These are phyloP conservation scores for Ormia ochracea DNA, from an alignment of 2,888 invertebrate genomes.

Conservation along the genomic window DNA sequence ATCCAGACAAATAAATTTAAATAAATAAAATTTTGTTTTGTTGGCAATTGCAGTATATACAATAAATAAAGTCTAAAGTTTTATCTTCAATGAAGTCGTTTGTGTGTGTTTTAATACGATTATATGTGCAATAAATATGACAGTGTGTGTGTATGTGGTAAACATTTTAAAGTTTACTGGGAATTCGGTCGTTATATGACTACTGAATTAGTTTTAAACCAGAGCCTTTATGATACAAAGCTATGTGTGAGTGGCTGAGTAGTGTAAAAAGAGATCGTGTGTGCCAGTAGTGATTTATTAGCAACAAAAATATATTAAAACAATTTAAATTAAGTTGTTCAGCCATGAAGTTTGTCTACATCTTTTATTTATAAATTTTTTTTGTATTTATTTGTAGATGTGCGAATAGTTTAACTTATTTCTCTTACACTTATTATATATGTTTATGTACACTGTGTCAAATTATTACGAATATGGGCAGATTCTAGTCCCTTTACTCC, in stretches of 20 bases:
- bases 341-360: constrained; percentile 64
- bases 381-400: too few relatives aligned
- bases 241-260: background rate
- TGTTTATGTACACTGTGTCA: too few relatives aligned
- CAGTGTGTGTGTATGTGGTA: constrained; percentile 7
- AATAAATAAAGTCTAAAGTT: background rate
- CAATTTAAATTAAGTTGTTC: constrained; percentile 76
- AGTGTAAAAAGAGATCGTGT: background rate
- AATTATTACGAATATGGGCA: too few relatives aligned
- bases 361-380: too few relatives aligned
- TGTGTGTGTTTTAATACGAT: background rate
- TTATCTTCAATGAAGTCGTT: background rate
- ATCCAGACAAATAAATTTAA: too few relatives aligned
- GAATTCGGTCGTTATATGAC: constrained; percentile 55
- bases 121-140: background rate
- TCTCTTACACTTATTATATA: too few relatives aligned
- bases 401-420: too few relatives aligned
- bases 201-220: constrained; percentile 37
- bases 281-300: constrained; percentile 71
- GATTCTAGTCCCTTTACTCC: too few relatives aligned
- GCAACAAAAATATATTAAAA: constrained; percentile 72
- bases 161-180: constrained; percentile 55
- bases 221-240: background rate
- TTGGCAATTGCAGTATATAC: too few relatives aligned
- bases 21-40: too few relatives aligned